Evolutionary conservation across 37 sponge, comb jelly and placozoan species (phyloP).

Genomic region (Petrosia ficiformis): DNA sequence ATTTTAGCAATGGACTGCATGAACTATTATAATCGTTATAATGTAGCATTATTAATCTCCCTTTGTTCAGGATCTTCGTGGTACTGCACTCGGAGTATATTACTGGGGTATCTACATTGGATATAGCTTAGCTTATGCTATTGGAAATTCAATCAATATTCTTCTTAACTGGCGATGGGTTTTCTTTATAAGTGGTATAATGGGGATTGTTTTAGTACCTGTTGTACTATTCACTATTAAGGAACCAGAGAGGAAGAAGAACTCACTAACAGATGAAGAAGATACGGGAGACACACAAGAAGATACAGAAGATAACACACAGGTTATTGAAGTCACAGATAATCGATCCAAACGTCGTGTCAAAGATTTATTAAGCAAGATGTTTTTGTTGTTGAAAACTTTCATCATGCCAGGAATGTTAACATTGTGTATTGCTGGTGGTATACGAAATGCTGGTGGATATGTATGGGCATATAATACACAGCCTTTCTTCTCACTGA

Average conservation of each 20-base stretch:
- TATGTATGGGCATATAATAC: slow-evolving; percentile 90
- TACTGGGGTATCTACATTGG: slow-evolving; percentile 85
- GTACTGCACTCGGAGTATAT: slow-evolving; percentile 70
- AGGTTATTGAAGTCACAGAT: background rate
- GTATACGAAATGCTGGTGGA: slow-evolving; percentile 79
- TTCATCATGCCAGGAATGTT: slow-evolving; percentile 62
- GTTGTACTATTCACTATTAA: slow-evolving; percentile 58
- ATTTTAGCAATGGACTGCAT: too few species aligned
- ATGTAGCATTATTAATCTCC: background rate
- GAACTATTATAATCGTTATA: too few species aligned
- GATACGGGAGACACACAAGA: slow-evolving; percentile 13
- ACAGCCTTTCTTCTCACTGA: slow-evolving; percentile 57
- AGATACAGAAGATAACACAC: background rate
- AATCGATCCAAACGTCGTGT: background rate
- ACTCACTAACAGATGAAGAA: too few species aligned
- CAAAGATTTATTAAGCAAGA: background rate
- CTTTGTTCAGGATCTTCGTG: slow-evolving; percentile 56
- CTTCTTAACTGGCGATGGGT: slow-evolving; percentile 80
- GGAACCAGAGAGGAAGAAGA: slow-evolving; percentile 58
- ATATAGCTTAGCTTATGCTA: slow-evolving; percentile 75
- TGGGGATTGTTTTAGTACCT: slow-evolving; percentile 49
- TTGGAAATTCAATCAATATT: slow-evolving; percentile 56
- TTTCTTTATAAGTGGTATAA: slow-evolving; percentile 71
- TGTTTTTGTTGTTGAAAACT: slow-evolving; percentile 11
- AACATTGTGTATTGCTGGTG: slow-evolving; percentile 76